Conservation (phyloP, 2,888 invertebrate genomes). For the Tetramorium bicarinatum region DNA sequence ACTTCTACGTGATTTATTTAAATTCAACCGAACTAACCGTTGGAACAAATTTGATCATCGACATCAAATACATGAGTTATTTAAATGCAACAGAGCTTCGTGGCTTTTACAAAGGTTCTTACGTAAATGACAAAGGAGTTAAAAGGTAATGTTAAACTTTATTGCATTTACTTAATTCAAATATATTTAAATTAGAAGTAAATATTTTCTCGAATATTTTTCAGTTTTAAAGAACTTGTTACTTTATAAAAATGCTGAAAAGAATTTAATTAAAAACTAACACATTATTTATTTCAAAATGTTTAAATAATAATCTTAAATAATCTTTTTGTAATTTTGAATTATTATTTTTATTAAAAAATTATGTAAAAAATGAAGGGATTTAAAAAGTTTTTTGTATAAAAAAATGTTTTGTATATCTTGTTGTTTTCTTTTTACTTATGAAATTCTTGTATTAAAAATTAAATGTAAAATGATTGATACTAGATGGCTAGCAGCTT, state of each 20-base stretch:
- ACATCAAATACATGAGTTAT: conserved; percentile 87
- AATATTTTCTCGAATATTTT: background rate
- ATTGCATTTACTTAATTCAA: background rate
- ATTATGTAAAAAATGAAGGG: background rate
- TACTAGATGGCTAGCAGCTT: conserved; percentile 89
- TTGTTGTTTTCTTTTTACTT: background rate
- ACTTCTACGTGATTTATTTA: conserved; percentile 87
- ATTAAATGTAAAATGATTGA: background rate
- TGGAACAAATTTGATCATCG: conserved; percentile 86
- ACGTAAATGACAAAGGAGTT: conserved; percentile 86
- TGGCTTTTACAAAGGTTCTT: conserved; percentile 90
- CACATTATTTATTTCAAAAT: background rate
- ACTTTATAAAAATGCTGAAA: background rate
- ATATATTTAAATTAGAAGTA: background rate
- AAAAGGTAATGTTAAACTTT: conserved; percentile 86
- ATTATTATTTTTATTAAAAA: background rate
- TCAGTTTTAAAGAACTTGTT: background rate
- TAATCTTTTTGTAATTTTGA: conserved; percentile 5
- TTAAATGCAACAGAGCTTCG: conserved; percentile 87
- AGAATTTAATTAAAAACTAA: background rate
- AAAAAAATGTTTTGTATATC: background rate
- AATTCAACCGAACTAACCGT: conserved; percentile 82
- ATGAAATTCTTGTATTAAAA: background rate
- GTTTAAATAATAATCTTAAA: background rate
- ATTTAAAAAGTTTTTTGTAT: background rate